These are phyloP conservation scores for Malthinus flaveolus DNA, from an alignment of 2,888 invertebrate genomes.

Conservation along the genomic window DNA sequence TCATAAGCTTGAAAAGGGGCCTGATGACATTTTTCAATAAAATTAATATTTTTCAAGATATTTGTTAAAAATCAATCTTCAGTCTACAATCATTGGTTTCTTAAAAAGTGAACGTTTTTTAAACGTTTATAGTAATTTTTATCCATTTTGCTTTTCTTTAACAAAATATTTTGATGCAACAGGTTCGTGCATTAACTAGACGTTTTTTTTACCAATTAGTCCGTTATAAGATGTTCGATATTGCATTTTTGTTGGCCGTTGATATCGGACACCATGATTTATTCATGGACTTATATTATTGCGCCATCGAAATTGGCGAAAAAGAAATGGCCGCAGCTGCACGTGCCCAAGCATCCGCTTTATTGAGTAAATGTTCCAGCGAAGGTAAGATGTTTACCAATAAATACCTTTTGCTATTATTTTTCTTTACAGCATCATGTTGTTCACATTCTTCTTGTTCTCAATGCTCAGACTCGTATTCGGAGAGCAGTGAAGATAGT, in stretches of 20 bases:
- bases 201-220: slow-evolving; percentile 86
- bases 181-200: slow-evolving; percentile 80
- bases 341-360: slow-evolving; percentile 65
- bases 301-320: slow-evolving; percentile 66
- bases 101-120: too few relatives aligned
- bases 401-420: not conserved
- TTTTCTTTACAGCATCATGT: slow-evolving; percentile 62
- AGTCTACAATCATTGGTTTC: too few relatives aligned
- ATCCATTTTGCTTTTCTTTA: too few relatives aligned
- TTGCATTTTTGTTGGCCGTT: slow-evolving; percentile 82
- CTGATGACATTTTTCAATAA: too few relatives aligned
- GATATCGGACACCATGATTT: slow-evolving; percentile 85
- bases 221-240: slow-evolving; percentile 74
- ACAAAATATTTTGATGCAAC: slow-evolving; percentile 35
- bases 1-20: too few relatives aligned
- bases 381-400: slow-evolving; percentile 41
- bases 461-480: slow-evolving; percentile 60
- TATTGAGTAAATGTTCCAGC: slow-evolving; percentile 51
- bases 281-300: slow-evolving; percentile 80
- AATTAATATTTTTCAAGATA: too few relatives aligned
- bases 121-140: too few relatives aligned
- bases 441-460: slow-evolving; percentile 75
- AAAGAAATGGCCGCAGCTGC: slow-evolving; percentile 71
- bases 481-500: slow-evolving; percentile 51
- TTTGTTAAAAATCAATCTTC: too few relatives aligned